A percentile compares a stretch with the other conserved stretches of the same genome.
These are phyloP conservation scores for Lithodes maja DNA, from an alignment of 2,888 invertebrate genomes.

Conservation along the genomic window DNA sequence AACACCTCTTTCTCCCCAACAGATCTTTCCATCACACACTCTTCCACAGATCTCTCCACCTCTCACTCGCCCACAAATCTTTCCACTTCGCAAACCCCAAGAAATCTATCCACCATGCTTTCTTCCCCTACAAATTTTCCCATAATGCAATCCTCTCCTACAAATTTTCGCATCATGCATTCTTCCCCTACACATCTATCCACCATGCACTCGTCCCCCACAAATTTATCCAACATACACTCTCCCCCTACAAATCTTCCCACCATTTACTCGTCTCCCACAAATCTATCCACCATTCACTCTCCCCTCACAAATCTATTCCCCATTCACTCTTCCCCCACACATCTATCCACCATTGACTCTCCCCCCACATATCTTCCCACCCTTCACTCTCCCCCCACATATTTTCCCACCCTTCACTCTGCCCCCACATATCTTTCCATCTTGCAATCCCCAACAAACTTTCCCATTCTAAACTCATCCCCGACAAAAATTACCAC, in stretches of 20 bases:
- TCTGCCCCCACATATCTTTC: background rate
- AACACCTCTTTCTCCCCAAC: background rate
- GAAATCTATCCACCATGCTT: background rate
- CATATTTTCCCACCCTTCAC: background rate
- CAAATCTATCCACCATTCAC: too few species aligned
- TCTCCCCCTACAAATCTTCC: background rate
- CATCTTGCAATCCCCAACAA: background rate
- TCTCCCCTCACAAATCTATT: too few species aligned
- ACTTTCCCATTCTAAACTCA: background rate
- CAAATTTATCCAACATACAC: background rate
- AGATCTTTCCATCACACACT: background rate
- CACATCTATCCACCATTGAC: background rate
- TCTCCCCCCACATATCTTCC: background rate
- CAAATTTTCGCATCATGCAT: too few species aligned
- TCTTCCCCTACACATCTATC: too few species aligned
- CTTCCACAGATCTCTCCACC: background rate
- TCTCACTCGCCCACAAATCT: background rate
- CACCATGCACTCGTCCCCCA: background rate
- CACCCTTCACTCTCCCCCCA: background rate
- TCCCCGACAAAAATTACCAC: background rate
- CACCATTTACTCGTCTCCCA: too few species aligned
- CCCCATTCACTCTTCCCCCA: background rate
- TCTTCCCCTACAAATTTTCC: background rate
- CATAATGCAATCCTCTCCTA: background rate
- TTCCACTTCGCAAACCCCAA: background rate